Percentiles rank a stretch among this genome's conserved stretches.
Evolutionary conservation across 1,140 invertebrate genomes (phyloP).

Genomic region (Thalassaphorura encarpata): DNA sequence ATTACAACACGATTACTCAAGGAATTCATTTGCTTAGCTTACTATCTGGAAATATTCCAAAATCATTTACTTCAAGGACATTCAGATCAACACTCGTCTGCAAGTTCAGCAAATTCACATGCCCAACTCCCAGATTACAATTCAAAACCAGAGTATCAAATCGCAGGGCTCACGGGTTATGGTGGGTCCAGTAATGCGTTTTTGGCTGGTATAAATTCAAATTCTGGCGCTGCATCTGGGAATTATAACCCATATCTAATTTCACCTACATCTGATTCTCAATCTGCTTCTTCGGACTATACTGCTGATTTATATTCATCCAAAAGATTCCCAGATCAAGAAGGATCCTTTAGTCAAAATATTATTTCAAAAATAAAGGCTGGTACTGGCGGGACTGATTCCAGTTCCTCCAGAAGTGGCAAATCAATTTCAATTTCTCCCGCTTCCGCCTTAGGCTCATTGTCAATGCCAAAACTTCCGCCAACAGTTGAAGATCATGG

Average conservation of each 20-base stretch:
- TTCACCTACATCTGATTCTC: neutral
- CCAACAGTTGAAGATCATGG: neutral
- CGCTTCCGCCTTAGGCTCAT: no score
- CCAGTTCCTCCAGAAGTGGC: neutral
- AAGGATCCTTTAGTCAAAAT: slow-evolving; percentile 19
- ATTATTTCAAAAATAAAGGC: slow-evolving; percentile 5
- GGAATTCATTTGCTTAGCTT: slow-evolving; percentile 23
- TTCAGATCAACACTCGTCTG: neutral
- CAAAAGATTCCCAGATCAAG: slow-evolving; percentile 3
- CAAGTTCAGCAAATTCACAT: neutral
- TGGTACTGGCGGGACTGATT: neutral
- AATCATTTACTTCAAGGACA: slow-evolving; percentile 4
- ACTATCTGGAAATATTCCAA: slow-evolving; percentile 21
- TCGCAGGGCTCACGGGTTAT: slow-evolving; percentile 10
- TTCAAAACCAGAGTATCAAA: slow-evolving; percentile 12
- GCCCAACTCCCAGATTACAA: neutral
- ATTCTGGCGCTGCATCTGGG: neutral
- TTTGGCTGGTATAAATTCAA: slow-evolving; percentile 4
- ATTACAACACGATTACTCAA: slow-evolving; percentile 23
- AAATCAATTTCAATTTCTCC: neutral
- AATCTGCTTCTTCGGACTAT: neutral
- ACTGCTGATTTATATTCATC: slow-evolving; percentile 3
- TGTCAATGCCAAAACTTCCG: no score
- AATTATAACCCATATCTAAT: neutral
- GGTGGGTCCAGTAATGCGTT: slow-evolving; percentile 9